Evolutionary conservation across 2,113 vertebrate genomes (phyloP).

Genomic region (Daphoenositta chrysoptera): DNA sequence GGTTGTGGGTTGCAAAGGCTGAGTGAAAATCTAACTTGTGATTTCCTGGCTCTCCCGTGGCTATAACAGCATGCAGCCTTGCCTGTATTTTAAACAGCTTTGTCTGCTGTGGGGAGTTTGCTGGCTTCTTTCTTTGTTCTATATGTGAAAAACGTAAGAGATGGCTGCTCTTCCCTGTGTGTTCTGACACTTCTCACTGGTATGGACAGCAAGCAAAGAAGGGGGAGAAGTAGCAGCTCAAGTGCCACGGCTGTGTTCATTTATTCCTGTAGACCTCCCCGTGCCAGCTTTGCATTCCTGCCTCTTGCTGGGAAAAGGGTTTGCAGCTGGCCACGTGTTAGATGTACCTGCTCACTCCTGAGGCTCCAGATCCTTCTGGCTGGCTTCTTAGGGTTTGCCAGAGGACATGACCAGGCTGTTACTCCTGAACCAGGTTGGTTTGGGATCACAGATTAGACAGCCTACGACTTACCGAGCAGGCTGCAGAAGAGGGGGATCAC

Average conservation of each 20-base stretch:
- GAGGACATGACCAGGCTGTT: neutral
- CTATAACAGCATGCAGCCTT: neutral
- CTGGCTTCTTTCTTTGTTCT: neutral
- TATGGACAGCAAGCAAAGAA: neutral
- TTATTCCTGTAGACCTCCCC: neutral
- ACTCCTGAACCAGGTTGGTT: neutral
- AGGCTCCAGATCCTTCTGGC: neutral
- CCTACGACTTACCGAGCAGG: accelerated
- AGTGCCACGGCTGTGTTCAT: accelerated
- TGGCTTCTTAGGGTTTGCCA: neutral
- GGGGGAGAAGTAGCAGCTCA: neutral
- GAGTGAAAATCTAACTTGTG: neutral
- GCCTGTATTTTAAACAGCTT: neutral
- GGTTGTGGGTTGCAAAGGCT: neutral
- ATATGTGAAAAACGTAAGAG: neutral
- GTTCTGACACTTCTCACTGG: neutral
- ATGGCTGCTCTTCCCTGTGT: neutral
- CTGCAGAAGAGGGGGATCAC: neutral
- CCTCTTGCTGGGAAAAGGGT: neutral
- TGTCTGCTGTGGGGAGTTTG: neutral
- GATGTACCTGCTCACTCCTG: neutral
- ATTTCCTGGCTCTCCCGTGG: neutral
- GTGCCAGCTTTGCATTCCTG: neutral
- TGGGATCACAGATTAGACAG: neutral
- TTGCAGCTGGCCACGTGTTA: neutral